A percentile compares a stretch with the other conserved stretches of the same genome.
Evolutionary conservation across 2,797 vertebrate genomes (phyloP).

Genomic region (Miichthys miiuy): DNA sequence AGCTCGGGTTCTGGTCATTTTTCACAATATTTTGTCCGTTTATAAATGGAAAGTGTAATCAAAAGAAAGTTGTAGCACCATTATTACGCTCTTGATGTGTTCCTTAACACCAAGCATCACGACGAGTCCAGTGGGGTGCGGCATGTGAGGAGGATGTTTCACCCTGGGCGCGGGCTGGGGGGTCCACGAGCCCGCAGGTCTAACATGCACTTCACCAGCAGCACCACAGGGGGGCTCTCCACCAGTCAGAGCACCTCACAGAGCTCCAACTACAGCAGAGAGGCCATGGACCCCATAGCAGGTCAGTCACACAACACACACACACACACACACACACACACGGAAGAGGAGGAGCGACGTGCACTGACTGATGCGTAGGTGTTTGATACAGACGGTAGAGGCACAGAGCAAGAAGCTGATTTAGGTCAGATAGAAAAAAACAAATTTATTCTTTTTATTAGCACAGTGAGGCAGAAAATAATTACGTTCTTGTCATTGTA

Average conservation of each 20-base stretch:
- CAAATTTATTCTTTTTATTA: background rate
- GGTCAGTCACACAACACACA: conserved; percentile 83
- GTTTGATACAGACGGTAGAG: background rate
- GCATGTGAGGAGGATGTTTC: conserved; percentile 99
- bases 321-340: background rate
- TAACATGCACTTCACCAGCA: conserved; percentile 99
- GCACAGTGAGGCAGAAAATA: background rate
- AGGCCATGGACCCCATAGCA: conserved; percentile 99
- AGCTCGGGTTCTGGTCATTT: background rate
- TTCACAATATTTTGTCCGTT: background rate
- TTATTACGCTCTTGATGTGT: conserved; percentile 11
- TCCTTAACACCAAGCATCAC: conserved; percentile 87
- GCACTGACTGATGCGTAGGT: background rate
- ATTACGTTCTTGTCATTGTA: background rate
- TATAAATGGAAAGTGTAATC: background rate
- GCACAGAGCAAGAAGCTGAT: conserved; percentile 19
- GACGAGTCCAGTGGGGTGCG: conserved; percentile 99
- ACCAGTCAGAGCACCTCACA: conserved; percentile 98
- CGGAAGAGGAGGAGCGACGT: background rate
- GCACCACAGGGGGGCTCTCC: conserved; percentile 95
- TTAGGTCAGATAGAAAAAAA: background rate
- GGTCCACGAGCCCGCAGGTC: conserved; percentile 96
- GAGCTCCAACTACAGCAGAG: conserved; percentile 98
- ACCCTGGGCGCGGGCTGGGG: conserved; percentile 95
- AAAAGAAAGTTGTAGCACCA: background rate